These are phyloP conservation scores for Corythornis madagascariensis DNA, from an alignment of 2,113 vertebrate genomes.

Conservation along the genomic window DNA sequence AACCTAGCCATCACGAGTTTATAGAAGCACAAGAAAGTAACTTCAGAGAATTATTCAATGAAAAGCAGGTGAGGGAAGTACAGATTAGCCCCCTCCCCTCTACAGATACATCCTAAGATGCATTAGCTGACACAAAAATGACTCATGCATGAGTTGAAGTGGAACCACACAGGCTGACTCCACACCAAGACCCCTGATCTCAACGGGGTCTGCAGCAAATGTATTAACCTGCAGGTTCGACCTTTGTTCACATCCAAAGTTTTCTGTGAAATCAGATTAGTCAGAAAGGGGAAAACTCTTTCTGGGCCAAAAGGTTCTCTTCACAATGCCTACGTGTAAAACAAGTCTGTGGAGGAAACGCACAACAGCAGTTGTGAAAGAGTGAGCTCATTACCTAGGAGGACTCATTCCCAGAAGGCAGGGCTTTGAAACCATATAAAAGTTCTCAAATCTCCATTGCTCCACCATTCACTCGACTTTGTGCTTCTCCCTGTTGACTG, in stretches of 20 bases:
- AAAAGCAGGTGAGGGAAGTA: background rate
- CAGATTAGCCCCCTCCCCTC: background rate
- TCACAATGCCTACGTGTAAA: constrained; percentile 36
- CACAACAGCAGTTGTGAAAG: constrained; percentile 34
- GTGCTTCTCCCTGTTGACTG: background rate
- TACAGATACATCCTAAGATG: background rate
- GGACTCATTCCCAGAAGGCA: constrained; percentile 65
- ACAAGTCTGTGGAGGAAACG: constrained; percentile 10
- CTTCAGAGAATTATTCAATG: too few species aligned
- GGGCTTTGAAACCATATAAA: constrained; percentile 63
- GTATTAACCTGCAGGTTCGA: rapidly evolving
- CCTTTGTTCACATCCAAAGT: background rate
- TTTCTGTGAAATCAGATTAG: background rate
- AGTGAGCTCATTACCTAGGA: constrained; percentile 54
- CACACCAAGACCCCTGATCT: background rate
- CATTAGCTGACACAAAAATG: background rate
- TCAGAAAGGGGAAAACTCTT: background rate
- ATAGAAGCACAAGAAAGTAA: background rate
- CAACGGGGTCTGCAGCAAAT: rapidly evolving
- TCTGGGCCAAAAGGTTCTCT: background rate
- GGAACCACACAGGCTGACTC: background rate
- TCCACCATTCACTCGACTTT: background rate
- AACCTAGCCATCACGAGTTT: background rate
- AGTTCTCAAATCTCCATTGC: background rate
- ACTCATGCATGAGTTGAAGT: too few species aligned